A percentile compares a stretch with the other conserved stretches of the same genome.
Evolutionary conservation across 2,888 invertebrate species (phyloP).

Genomic region (Sminthurides aquaticus): DNA sequence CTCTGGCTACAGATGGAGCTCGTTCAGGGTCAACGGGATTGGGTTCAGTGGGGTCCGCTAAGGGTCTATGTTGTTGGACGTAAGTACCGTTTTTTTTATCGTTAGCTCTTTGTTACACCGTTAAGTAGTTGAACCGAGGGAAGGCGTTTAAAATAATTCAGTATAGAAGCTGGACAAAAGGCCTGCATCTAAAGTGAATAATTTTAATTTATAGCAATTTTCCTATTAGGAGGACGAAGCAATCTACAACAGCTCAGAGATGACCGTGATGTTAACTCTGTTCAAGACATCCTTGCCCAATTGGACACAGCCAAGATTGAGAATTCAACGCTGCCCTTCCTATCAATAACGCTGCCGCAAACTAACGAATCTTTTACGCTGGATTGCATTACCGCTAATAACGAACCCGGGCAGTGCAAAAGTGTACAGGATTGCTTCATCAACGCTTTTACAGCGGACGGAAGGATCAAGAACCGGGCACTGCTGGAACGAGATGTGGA

Average conservation of each 20-base stretch:
- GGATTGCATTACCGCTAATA: slow-evolving; percentile 22
- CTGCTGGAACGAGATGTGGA: slow-evolving; percentile 19
- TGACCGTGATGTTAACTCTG: slow-evolving; percentile 19
- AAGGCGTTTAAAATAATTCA: too few species aligned
- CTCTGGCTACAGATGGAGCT: background rate
- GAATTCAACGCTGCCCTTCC: slow-evolving; percentile 14
- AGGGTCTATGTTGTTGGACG: slow-evolving; percentile 22
- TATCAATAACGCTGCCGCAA: slow-evolving; percentile 10
- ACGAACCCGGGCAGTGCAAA: slow-evolving; percentile 22
- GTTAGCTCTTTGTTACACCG: too few species aligned
- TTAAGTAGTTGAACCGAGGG: too few species aligned
- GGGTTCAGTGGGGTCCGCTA: slow-evolving; percentile 21
- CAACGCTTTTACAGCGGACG: slow-evolving; percentile 19
- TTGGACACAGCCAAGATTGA: slow-evolving; percentile 20
- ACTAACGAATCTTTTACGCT: slow-evolving; percentile 15
- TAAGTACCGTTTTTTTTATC: slow-evolving; percentile 8
- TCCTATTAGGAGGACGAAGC: slow-evolving; percentile 23
- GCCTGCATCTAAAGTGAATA: slow-evolving; percentile 17
- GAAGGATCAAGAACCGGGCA: slow-evolving; percentile 19
- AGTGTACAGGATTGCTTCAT: slow-evolving; percentile 17
- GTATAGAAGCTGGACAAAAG: too few species aligned
- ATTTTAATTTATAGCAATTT: slow-evolving; percentile 23
- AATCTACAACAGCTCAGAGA: slow-evolving; percentile 14
- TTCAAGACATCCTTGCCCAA: slow-evolving; percentile 21
- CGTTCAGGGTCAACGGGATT: slow-evolving; percentile 11